Percentiles rank a stretch among this genome's conserved stretches.
Conservation (phyloP, 2,888 invertebrate genomes). For the Drosophila demipolita region DNA sequence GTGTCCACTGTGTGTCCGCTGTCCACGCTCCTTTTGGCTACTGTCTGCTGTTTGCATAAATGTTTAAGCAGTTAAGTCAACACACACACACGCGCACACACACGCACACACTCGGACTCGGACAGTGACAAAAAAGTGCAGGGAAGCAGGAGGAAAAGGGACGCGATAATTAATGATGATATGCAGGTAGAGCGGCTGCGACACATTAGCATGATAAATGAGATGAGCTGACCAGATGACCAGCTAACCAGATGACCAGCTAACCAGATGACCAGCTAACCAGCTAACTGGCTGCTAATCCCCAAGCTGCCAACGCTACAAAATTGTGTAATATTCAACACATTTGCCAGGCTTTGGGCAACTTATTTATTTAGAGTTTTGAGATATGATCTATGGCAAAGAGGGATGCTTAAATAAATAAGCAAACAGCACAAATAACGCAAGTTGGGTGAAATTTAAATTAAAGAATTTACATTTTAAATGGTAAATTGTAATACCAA, state of each 20-base stretch:
- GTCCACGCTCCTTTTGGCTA: conserved; percentile 32
- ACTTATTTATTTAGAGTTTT: conserved; percentile 6
- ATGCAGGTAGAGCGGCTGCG: conserved; percentile 35
- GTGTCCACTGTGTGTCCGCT: conserved; percentile 36
- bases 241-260: conserved; percentile 29
- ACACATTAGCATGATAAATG: conserved; percentile 77
- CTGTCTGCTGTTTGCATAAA: conserved; percentile 64
- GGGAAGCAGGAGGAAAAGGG: conserved; percentile 17
- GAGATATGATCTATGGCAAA: conserved; percentile 26
- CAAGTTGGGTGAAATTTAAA: neutral
- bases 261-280: conserved; percentile 35
- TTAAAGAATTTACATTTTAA: neutral
- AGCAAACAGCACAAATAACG: neutral
- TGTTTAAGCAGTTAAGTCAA: conserved; percentile 75
- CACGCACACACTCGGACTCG: neutral
- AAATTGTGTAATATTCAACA: conserved; percentile 59
- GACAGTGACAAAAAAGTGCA: neutral
- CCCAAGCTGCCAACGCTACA: conserved; percentile 22
- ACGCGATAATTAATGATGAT: conserved; percentile 72
- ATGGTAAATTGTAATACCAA: neutral
- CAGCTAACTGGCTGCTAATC: conserved; percentile 45
- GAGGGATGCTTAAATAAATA: neutral
- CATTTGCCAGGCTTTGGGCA: conserved; percentile 29
- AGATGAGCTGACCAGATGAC: conserved; percentile 35
- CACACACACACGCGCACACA: conserved; percentile 25